These are phyloP conservation scores for Apogon talboti DNA, from an alignment of 2,797 vertebrate species.

Conservation along the genomic window DNA sequence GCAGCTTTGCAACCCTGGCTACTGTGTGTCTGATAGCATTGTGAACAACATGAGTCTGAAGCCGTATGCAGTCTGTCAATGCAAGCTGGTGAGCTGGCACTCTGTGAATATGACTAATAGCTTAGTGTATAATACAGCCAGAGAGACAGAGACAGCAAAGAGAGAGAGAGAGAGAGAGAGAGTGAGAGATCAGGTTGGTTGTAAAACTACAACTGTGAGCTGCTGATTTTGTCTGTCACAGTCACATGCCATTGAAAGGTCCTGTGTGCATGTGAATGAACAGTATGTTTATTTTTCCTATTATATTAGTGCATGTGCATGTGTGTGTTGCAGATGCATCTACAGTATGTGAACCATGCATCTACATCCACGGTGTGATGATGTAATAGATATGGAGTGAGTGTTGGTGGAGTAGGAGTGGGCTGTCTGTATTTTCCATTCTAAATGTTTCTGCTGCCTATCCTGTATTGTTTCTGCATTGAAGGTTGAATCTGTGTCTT, in stretches of 20 bases:
- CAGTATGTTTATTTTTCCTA: conserved; percentile 13
- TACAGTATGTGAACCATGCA: neutral
- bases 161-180: conserved; percentile 12
- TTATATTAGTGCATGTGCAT: conserved; percentile 4
- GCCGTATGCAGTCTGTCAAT: conserved; percentile 60
- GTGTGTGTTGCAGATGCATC: neutral
- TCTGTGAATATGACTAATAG: conserved; percentile 69
- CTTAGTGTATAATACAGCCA: conserved; percentile 53
- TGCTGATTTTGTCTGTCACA: conserved; percentile 38
- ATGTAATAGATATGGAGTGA: conserved; percentile 1
- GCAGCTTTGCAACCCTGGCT: conserved; percentile 45
- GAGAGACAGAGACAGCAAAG: conserved; percentile 8
- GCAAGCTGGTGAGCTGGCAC: conserved; percentile 68
- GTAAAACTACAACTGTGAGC: conserved; percentile 48
- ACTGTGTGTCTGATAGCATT: conserved; percentile 58
- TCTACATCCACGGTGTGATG: neutral
- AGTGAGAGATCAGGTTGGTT: conserved; percentile 21
- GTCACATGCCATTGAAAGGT: conserved; percentile 32
- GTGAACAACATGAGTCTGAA: conserved; percentile 50
- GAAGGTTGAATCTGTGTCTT: conserved; percentile 64
- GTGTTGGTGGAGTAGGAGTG: conserved; percentile 24
- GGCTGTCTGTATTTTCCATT: conserved; percentile 59
- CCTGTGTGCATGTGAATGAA: neutral
- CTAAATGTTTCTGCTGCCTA: conserved; percentile 61
- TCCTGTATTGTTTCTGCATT: conserved; percentile 62